These are phyloP conservation scores for Sebastes wilsoni DNA, from an alignment of 2,797 vertebrate species.

Conservation along the genomic window DNA sequence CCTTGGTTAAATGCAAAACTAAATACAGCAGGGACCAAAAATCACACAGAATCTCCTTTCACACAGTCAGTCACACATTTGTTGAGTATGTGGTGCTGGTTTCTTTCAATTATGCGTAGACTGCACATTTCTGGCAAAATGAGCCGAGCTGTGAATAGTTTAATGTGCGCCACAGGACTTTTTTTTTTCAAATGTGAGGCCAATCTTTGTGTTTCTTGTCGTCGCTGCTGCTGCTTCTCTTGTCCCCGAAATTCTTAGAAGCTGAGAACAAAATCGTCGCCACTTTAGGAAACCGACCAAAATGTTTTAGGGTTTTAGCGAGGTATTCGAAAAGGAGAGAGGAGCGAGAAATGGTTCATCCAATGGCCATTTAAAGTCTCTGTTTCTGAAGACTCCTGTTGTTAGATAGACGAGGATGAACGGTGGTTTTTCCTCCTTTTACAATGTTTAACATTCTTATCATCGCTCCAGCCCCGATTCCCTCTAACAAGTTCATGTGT, in stretches of 20 bases:
- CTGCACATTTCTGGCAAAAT: not conserved
- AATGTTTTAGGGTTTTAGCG: not conserved
- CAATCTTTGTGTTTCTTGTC: not conserved
- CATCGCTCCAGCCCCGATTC: not conserved
- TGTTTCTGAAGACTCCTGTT: not conserved
- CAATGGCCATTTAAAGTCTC: not conserved
- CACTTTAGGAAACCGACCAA: not conserved
- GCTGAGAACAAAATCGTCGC: not conserved
- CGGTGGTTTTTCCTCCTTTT: not conserved
- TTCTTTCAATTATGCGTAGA: not conserved
- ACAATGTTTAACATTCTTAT: not conserved
- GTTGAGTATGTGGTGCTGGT: not conserved
- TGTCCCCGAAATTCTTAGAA: not conserved
- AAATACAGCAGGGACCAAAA: not conserved
- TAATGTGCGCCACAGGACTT: not conserved
- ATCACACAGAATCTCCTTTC: not conserved
- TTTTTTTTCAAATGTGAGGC: not conserved
- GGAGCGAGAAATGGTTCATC: not conserved
- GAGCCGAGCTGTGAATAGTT: conserved; percentile 6
- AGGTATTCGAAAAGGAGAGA: not conserved
- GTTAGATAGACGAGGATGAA: not conserved
- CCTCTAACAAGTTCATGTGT: not conserved
- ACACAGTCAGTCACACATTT: not conserved
- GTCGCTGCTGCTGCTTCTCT: not conserved
- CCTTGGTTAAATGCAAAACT: not conserved